Evolutionary conservation across 2,888 invertebrate species (phyloP).

Genomic region (Nemurella pictetii): DNA sequence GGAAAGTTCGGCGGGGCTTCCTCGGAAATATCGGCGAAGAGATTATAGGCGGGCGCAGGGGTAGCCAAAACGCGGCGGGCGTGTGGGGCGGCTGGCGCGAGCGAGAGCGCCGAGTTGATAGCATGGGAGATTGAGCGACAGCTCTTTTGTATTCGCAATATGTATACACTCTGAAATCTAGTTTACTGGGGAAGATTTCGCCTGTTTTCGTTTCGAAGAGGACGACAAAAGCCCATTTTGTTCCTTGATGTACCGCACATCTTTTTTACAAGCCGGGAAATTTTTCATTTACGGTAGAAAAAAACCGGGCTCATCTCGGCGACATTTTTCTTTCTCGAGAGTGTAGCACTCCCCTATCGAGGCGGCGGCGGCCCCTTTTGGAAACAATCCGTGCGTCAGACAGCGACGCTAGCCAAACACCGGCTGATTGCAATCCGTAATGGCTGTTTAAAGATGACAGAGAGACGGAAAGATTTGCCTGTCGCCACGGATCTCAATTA

Average conservation of each 20-base stretch:
- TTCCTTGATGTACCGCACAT: background rate
- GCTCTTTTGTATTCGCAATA: background rate
- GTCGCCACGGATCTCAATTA: background rate
- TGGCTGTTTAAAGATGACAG: background rate
- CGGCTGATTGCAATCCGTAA: background rate
- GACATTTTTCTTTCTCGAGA: background rate
- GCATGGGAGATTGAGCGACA: background rate
- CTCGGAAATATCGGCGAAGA: slow-evolving; percentile 1
- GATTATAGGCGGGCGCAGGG: slow-evolving; percentile 6
- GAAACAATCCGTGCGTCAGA: background rate
- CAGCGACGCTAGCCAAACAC: background rate
- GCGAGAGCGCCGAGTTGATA: background rate
- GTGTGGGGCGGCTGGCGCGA: background rate
- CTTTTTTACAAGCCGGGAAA: background rate
- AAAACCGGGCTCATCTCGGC: background rate
- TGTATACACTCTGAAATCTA: background rate
- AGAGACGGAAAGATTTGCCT: background rate
- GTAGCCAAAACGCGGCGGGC: background rate
- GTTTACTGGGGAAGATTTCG: background rate
- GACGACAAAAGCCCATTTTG: background rate
- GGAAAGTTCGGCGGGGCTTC: background rate
- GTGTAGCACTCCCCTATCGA: background rate
- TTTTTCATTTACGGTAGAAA: background rate
- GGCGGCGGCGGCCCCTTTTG: background rate
- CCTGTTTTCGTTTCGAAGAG: background rate